These are phyloP conservation scores for Chironomus tentans DNA, from an alignment of 2,888 invertebrate species.

Conservation along the genomic window DNA sequence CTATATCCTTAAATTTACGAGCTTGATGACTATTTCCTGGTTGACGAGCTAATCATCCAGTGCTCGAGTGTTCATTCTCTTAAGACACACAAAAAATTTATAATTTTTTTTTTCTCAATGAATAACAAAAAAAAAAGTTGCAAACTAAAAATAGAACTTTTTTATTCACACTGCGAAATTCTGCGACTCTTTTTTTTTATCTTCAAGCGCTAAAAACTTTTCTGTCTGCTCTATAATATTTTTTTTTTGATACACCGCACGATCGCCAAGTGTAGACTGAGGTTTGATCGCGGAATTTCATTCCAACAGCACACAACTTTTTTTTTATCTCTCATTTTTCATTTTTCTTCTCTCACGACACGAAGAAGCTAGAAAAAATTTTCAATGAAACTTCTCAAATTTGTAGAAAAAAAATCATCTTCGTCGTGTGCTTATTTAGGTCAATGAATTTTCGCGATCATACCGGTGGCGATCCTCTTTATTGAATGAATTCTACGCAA, in stretches of 20 bases:
- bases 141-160: not conserved
- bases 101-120: not conserved
- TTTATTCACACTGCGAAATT: not conserved
- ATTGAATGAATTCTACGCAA: too few relatives aligned
- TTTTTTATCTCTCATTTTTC: not conserved
- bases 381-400: not conserved
- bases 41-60: not conserved
- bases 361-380: not conserved
- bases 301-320: not conserved
- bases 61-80: too few relatives aligned
- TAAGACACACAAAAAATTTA: not conserved
- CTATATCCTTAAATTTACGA: not conserved
- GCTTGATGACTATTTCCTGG: not conserved
- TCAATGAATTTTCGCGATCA: constrained; percentile 7
- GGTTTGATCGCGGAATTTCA: not conserved
- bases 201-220: too few relatives aligned
- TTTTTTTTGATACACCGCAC: not conserved
- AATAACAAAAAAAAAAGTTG: not conserved
- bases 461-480: not conserved
- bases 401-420: not conserved
- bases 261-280: not conserved
- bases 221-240: not conserved
- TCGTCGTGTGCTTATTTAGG: not conserved
- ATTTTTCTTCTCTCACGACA: not conserved
- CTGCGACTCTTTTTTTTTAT: not conserved